phyloP scores from a whole-genome alignment of 2,113 vertebrate species.

The Neotragus moschatus region DNA sequence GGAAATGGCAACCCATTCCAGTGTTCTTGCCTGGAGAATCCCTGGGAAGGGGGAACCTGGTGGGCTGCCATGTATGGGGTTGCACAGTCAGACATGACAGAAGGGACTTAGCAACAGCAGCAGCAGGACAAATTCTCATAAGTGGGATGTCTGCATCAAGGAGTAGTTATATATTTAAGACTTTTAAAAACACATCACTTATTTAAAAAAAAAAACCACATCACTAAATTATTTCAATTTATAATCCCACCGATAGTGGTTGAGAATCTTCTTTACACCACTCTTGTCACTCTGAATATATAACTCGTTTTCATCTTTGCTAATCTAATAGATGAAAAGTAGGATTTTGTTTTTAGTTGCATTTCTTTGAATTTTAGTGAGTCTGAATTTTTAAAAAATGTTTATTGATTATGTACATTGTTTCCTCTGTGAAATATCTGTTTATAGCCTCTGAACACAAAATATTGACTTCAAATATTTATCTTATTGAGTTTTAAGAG shows the following conservation, averaged over 20 bases:
- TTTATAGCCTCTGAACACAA: neutral
- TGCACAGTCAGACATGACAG: rapidly evolving
- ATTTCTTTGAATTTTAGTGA: neutral
- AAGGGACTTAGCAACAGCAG: too few species aligned
- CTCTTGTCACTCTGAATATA: neutral
- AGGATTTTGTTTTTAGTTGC: neutral
- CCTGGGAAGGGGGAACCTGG: neutral
- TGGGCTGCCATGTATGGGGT: neutral
- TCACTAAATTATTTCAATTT: neutral
- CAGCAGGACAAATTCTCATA: neutral
- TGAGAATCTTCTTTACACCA: neutral
- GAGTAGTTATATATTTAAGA: neutral
- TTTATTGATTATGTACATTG: neutral
- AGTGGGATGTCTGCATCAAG: neutral
- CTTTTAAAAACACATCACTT: neutral
- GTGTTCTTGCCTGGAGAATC: neutral
- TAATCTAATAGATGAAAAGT: neutral
- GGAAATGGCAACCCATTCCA: neutral
- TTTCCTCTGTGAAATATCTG: neutral
- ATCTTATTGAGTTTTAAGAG: neutral
- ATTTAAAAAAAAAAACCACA: too few species aligned
- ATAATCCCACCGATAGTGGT: neutral
- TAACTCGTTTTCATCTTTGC: neutral
- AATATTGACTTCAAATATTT: neutral
- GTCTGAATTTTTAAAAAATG: neutral